Percentiles rank a stretch among this genome's conserved stretches.
Conservation (phyloP, 2,113 vertebrate genomes). For the Ellobius talpinus region DNA sequence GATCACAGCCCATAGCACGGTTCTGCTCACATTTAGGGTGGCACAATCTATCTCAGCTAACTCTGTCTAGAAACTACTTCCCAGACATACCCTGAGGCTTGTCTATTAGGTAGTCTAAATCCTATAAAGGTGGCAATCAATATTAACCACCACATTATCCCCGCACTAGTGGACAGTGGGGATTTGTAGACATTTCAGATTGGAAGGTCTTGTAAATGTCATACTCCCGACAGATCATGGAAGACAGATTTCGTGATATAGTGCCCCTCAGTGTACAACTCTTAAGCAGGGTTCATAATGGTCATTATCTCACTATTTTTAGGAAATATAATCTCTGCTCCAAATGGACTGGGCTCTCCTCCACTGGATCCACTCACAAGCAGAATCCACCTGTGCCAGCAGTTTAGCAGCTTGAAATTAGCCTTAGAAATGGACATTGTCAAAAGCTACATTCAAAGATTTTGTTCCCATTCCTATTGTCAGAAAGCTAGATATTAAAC, state of each 20-base stretch:
- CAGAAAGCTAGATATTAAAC: conserved; percentile 4
- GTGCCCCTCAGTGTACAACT: background rate
- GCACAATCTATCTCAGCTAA: too few relatives aligned
- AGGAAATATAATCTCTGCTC: background rate
- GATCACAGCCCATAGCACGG: background rate
- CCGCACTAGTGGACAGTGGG: background rate
- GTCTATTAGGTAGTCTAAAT: background rate
- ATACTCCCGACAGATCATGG: background rate
- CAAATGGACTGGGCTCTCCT: background rate
- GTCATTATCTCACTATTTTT: background rate
- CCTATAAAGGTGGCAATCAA: background rate
- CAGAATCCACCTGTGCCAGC: background rate
- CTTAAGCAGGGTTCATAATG: background rate
- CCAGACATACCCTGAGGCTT: background rate
- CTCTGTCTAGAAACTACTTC: background rate
- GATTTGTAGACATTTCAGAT: background rate
- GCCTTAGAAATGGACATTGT: background rate
- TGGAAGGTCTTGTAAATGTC: background rate
- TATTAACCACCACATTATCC: background rate
- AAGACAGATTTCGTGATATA: background rate
- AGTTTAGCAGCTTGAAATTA: background rate
- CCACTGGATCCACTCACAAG: accelerated
- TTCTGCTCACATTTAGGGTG: background rate
- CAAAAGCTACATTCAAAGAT: background rate
- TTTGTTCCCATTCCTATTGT: background rate